Percentiles rank a stretch among this genome's conserved stretches.
Evolutionary conservation across 2,797 vertebrate genomes (phyloP).

Genomic region (Amblyopsis hoosieri): DNA sequence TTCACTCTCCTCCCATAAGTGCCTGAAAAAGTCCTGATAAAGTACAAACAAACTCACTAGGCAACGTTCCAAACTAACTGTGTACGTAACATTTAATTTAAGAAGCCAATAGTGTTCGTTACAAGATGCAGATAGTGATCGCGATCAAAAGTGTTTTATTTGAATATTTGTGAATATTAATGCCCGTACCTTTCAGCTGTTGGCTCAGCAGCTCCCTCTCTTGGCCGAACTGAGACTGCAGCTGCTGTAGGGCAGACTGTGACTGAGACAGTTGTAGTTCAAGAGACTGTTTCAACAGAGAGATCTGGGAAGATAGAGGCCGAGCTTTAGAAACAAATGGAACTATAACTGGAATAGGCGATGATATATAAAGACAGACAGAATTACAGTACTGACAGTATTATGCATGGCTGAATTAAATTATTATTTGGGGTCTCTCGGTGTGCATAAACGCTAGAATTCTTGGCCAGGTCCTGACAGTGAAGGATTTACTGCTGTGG

Average conservation of each 20-base stretch:
- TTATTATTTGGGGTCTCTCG: no score
- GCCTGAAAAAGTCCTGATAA: no score
- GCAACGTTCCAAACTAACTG: no score
- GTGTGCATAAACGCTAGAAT: constrained; percentile 31
- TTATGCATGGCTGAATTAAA: constrained; percentile 8
- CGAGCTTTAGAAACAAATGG: constrained; percentile 1
- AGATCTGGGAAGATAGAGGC: constrained; percentile 79
- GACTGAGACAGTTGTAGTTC: constrained; percentile 97
- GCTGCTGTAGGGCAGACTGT: constrained; percentile 91
- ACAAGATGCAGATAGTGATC: no score
- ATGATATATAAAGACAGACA: background rate
- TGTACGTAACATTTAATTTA: no score
- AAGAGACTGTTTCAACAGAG: constrained; percentile 94
- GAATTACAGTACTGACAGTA: background rate
- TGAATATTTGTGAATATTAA: background rate
- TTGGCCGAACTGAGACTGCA: constrained; percentile 94
- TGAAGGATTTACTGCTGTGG: constrained; percentile 43
- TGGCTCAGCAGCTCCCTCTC: constrained; percentile 95
- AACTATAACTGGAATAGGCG: background rate
- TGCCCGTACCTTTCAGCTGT: constrained; percentile 82
- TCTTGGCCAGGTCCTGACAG: constrained; percentile 28
- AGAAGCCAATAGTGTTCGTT: no score
- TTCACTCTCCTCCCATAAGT: no score
- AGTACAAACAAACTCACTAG: no score
- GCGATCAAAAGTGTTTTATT: no score